Conservation (phyloP, 2,113 vertebrate genomes). For the Catharus minimus region DNA sequence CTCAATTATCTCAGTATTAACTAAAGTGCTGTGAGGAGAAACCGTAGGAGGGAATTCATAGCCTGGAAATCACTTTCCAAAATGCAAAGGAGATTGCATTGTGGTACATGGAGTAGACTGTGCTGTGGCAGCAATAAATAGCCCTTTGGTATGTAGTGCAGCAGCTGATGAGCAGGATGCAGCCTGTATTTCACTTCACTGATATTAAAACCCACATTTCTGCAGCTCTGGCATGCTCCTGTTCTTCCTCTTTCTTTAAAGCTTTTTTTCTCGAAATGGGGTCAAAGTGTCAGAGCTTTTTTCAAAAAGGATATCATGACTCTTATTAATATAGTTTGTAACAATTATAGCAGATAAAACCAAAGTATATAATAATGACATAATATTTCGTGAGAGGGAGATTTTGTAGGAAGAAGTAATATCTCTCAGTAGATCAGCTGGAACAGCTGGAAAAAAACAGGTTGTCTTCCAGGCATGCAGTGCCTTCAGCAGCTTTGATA, state of each 20-base stretch:
- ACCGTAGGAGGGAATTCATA: neutral
- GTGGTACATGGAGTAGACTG: neutral
- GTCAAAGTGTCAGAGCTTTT: neutral
- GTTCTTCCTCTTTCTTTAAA: neutral
- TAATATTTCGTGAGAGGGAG: neutral
- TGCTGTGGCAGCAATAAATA: neutral
- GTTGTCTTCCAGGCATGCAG: neutral
- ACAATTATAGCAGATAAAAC: neutral
- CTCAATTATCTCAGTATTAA: neutral
- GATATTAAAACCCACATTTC: neutral
- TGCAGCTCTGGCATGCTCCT: neutral
- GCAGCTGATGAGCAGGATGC: constrained; percentile 22
- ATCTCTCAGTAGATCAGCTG: neutral
- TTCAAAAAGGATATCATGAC: neutral
- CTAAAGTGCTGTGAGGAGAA: neutral
- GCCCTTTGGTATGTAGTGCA: neutral
- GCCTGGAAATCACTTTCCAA: neutral
- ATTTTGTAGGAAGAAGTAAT: neutral
- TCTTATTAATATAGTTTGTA: neutral
- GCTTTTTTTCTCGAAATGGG: neutral
- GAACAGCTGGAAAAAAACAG: neutral
- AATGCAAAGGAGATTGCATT: neutral
- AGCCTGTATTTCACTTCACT: neutral
- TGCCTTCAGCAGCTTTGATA: neutral
- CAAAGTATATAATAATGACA: neutral